Base-by-base conservation (phyloP, 2,113 vertebrate species). In the Mustela lutreola region DNA sequence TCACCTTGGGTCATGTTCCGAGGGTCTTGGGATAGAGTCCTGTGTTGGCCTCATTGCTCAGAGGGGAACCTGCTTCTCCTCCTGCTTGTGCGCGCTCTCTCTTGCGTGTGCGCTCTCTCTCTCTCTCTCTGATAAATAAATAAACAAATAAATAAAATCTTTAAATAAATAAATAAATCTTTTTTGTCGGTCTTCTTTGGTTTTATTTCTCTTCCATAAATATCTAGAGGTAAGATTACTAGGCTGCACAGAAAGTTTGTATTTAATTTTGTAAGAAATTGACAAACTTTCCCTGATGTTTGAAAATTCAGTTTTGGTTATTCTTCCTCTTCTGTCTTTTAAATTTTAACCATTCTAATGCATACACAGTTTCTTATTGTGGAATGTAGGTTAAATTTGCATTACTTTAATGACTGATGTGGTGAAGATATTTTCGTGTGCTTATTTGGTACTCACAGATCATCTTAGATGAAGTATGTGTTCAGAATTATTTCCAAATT, bases 231-330 rank as follows among this genome's bases (percentile, higher is more conserved):
- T 75, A 48, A 19, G 21, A 86, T 91, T 86, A 56, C 18, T 56
- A 91, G 42, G 42, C 65, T 82, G 16, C 24, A 11, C 67, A 88
- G n/a, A 22, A 71, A 56, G 9, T 91, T 5, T 79, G 7, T 42
- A 62, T 91, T 91, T 75, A 75, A 60, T 90, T 81, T 87, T 86
- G 18, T 97, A 95, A 92, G 58, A 92, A 89, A 33, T 36, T 62
- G 53, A 93, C 31, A 67, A 15, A 60, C 56, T 83, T 80, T 92
- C 76, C 67, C 65, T 58, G 1, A 79, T 91, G 31, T 76, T 90
- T 82, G 76, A 78, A 48, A 84, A n/a, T 92, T 94, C 60, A 48
- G 4, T 84, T 96, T 26, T 65, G 5, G 8, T 42, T 91, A 24
- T 22, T 56, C 56, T 16, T 45, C 15, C 62, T 12, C 18, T 63